Conservation (phyloP, 2,888 invertebrate species). For the Cremastinae sp. region DNA sequence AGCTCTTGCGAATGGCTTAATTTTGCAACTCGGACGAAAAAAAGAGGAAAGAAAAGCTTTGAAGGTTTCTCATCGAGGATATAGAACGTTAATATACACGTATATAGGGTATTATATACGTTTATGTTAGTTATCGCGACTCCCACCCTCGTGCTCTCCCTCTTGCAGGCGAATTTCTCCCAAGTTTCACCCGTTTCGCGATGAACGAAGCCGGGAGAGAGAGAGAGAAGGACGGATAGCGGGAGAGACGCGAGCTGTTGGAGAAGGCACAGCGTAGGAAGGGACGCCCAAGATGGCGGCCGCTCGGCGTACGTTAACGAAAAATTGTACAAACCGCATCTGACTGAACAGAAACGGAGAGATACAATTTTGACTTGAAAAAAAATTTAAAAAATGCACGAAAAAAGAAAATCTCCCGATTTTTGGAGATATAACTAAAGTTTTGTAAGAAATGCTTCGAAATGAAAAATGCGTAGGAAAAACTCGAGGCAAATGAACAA, state of each 20-base stretch:
- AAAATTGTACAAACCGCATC: too few species aligned
- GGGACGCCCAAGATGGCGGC: constrained; percentile 58
- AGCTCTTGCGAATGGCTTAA: constrained; percentile 22
- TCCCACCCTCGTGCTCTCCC: constrained; percentile 58
- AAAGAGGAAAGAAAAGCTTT: constrained; percentile 42
- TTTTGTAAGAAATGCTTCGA: neutral
- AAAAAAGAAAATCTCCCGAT: too few species aligned
- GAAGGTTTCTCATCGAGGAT: constrained; percentile 25
- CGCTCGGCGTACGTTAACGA: too few species aligned
- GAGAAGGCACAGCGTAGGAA: constrained; percentile 53
- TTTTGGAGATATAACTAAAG: constrained; percentile 1
- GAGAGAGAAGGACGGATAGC: constrained; percentile 56
- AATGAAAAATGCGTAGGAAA: constrained; percentile 24
- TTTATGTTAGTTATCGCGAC: constrained; percentile 40
- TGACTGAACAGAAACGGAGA: too few species aligned
- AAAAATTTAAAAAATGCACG: too few species aligned
- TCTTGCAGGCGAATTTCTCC: constrained; percentile 51
- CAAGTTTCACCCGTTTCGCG: constrained; percentile 50
- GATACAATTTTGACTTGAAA: too few species aligned
- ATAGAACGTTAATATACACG: constrained; percentile 9
- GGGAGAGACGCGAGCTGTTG: constrained; percentile 54
- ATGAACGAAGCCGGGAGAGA: constrained; percentile 48
- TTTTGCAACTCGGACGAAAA: constrained; percentile 2
- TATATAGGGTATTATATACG: neutral
- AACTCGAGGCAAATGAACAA: neutral